A percentile compares a stretch with the other conserved stretches of the same genome.
These are phyloP conservation scores for Plebejus argus DNA, from an alignment of 2,888 invertebrate genomes.

Conservation along the genomic window DNA sequence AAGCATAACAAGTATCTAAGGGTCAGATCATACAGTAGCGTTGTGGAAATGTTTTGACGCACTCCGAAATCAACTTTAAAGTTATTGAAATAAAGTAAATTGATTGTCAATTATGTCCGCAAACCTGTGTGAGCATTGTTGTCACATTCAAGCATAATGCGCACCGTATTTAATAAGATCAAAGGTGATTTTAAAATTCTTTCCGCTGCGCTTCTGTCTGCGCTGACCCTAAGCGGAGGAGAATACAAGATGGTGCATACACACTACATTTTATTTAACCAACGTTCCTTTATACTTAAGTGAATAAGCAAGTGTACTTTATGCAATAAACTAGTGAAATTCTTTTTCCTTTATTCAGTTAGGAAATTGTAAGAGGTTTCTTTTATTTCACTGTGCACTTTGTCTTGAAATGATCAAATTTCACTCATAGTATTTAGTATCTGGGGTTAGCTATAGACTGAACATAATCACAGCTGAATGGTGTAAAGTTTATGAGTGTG, in stretches of 20 bases:
- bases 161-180: not conserved
- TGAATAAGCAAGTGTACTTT: slow-evolving; percentile 45
- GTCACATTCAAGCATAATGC: not conserved
- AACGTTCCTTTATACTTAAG: not conserved
- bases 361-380: slow-evolving; percentile 60
- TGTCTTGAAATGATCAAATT: not conserved
- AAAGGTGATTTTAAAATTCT: not conserved
- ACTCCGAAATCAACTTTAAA: not conserved
- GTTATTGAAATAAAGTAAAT: not conserved
- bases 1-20: slow-evolving; percentile 47
- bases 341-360: not conserved
- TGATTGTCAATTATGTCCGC: no score
- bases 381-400: slow-evolving; percentile 32
- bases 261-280: slow-evolving; percentile 35
- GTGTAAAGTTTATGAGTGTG: no score
- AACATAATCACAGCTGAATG: no score
- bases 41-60: not conserved
- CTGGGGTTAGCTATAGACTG: no score
- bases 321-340: slow-evolving; percentile 44
- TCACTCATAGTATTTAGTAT: no score
- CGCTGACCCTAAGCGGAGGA: slow-evolving; percentile 41
- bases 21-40: not conserved
- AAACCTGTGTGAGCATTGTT: not conserved
- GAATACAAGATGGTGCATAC: slow-evolving; percentile 42
- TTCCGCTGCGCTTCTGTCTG: not conserved